These are phyloP conservation scores for Gymnorhina tibicen DNA, from an alignment of 2,113 vertebrate genomes.

Conservation along the genomic window DNA sequence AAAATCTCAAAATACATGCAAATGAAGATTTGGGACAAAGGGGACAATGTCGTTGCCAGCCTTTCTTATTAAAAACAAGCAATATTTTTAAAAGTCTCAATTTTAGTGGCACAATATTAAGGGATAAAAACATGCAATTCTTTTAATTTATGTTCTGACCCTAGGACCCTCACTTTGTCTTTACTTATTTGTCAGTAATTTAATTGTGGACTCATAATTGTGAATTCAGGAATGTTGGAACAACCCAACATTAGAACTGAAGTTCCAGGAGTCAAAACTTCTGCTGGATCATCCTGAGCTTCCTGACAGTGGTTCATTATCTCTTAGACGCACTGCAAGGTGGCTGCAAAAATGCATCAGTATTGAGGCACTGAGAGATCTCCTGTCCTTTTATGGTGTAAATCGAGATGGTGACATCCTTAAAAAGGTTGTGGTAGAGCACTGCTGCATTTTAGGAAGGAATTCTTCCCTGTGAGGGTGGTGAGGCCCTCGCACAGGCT, in stretches of 20 bases:
- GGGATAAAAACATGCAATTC: neutral
- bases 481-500: rapidly evolving
- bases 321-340: neutral
- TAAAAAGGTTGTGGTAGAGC: neutral
- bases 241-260: neutral
- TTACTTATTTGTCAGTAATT: neutral
- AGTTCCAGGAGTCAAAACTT: neutral
- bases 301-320: neutral
- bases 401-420: neutral
- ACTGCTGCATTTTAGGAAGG: neutral
- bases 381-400: neutral
- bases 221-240: neutral
- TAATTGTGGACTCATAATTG: neutral
- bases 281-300: neutral
- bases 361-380: neutral
- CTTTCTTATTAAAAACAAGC: neutral
- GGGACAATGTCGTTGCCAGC: neutral
- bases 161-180: neutral
- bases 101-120: neutral
- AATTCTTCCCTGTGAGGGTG: neutral
- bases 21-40: neutral
- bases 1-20: neutral
- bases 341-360: neutral
- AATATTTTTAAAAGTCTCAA: neutral
- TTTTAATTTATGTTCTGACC: neutral